Conservation (phyloP, 2,113 vertebrate species). For the Rattus norvegicus region DNA sequence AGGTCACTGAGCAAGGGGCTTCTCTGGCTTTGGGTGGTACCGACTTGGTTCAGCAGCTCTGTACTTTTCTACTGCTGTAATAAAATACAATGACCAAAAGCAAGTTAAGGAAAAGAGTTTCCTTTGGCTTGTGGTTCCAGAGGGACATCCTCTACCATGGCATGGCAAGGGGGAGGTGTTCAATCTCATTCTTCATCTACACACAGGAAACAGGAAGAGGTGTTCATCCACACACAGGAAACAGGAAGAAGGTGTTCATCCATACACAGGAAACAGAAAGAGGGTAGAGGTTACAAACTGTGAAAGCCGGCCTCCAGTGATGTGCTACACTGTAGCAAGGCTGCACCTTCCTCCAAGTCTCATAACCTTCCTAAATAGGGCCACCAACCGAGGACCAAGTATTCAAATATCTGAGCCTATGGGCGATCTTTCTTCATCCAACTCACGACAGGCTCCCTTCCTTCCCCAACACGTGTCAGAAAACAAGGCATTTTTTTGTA, state of each 20-base stretch:
- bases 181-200: too few species aligned
- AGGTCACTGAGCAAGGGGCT: neutral
- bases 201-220: neutral
- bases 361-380: neutral
- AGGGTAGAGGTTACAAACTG: neutral
- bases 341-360: neutral
- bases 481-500: neutral
- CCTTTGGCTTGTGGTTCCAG: neutral
- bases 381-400: neutral
- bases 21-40: neutral
- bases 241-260: neutral
- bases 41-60: neutral
- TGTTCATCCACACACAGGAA: neutral
- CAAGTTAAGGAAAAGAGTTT: neutral
- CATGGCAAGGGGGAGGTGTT: neutral
- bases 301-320: neutral
- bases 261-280: neutral
- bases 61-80: too few species aligned
- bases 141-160: neutral
- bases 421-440: neutral
- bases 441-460: neutral
- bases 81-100: neutral
- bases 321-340: neutral
- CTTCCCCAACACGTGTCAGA: neutral
- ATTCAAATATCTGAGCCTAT: neutral